Base-by-base conservation (phyloP, 64 coral and sea anemone genomes). In the Porites lutea region DNA sequence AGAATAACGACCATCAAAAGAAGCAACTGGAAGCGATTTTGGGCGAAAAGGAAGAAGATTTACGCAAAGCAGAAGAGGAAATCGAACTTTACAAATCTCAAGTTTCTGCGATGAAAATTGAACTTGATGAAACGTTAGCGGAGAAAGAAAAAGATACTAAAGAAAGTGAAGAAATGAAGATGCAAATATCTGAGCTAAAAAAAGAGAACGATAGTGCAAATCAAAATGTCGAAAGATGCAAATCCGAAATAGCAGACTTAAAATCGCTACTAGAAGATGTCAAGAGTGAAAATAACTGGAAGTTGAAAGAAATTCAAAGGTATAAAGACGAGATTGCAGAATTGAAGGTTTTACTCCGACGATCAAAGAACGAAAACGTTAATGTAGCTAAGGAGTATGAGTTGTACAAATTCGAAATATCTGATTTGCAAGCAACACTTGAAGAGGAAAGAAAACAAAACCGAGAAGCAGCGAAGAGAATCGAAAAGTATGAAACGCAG, bases 341-440 rank as follows among this genome's bases (percentile, higher is more conserved):
- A 2, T 55, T 78, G 4, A 78, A 21, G 5, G 19, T 20, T 57
- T 78, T 16, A 21, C 75, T 78, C 22, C 19, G 19, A 13, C 21
- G 49, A 78, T 78, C 75, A 57, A 27, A 55, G 51, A 78, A 78
- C 21, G 62, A 84, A 12, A 47, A 22, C 27, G 5, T 37, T 18
- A 82, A 82, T 47, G 23, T 62, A 62, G 16, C 78, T 8, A 62
- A 82, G 16, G 78, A 82, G 12, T 55, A 61, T 58, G 55, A 82
- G 57, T 61, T 62, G 78, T 82, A 18, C 58, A 82, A 64, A 20
- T 82, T 45, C 54, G 37, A 82, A 82, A 82, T 82, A 45, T 82
- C 78, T 12, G 78, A 82, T 62, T 76, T 76, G 73, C 73, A 76
- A 51, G 10, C 50, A 19, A 55, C 50, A 8, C 75, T 78, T 19